phyloP scores from a whole-genome alignment of 2,797 vertebrate species.

The Sus cebifrons region DNA sequence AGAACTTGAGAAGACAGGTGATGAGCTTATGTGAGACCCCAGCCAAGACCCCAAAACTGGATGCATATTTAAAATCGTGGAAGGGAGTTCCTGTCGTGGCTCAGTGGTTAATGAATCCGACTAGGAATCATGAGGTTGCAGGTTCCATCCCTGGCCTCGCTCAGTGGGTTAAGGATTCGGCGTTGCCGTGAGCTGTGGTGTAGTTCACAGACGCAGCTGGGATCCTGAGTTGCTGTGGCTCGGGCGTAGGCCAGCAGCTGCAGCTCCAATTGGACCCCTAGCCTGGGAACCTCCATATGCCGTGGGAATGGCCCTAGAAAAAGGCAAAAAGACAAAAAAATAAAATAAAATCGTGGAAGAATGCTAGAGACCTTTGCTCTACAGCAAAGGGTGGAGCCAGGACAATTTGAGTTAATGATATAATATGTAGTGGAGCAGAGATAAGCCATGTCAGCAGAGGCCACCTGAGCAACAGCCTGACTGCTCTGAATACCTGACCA shows the following conservation, averaged over 20 bases:
- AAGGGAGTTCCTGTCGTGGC: background rate
- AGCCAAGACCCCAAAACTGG: background rate
- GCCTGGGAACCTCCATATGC: no score
- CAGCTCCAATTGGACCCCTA: no score
- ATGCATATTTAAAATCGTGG: background rate
- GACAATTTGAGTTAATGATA: background rate
- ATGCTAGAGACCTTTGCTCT: background rate
- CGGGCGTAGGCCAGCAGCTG: no score
- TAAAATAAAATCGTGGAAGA: background rate
- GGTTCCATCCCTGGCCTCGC: no score
- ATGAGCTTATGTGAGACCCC: background rate
- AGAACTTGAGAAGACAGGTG: background rate
- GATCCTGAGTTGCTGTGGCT: no score
- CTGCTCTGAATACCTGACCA: background rate
- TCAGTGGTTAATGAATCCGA: no score
- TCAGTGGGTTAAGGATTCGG: no score
- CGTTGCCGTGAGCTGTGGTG: no score
- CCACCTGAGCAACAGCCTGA: background rate
- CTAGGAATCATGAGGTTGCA: no score
- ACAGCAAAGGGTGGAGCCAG: background rate
- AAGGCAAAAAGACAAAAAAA: no score
- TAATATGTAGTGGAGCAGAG: background rate
- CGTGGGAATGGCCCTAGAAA: no score
- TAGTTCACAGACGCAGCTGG: no score
- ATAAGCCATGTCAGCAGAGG: background rate